Evolutionary conservation across 2,888 invertebrate species (phyloP).

Genomic region (Pristionchus fissidentatus): DNA sequence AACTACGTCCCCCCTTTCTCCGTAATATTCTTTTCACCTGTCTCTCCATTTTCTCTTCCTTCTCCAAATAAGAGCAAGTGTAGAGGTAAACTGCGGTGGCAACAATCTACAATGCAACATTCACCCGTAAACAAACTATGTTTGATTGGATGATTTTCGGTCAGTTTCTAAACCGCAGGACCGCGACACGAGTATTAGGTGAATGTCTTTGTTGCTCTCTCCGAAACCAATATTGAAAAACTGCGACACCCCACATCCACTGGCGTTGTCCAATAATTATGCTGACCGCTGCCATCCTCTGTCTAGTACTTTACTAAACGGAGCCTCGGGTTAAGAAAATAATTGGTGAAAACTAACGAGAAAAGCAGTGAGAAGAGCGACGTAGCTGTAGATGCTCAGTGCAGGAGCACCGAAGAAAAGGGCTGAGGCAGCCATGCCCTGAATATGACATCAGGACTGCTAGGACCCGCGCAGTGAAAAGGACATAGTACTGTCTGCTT

Average conservation of each 20-base stretch:
- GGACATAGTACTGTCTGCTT: neutral
- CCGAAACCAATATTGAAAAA: no score
- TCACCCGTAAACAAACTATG: no score
- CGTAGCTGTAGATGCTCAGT: neutral
- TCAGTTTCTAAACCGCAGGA: no score
- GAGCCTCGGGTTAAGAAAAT: neutral
- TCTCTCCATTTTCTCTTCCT: neutral
- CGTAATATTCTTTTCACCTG: no score
- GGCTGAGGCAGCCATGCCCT: conserved; percentile 8
- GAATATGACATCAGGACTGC: no score
- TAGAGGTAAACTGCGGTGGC: neutral
- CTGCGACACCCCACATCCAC: no score
- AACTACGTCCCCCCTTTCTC: neutral
- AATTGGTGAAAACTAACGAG: neutral
- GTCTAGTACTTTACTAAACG: neutral
- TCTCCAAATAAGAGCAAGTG: conserved; percentile 8
- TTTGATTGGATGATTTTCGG: no score
- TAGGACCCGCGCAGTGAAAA: neutral
- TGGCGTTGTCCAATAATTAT: no score
- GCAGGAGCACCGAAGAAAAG: conserved; percentile 8
- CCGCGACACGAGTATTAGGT: no score
- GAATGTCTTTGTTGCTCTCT: no score
- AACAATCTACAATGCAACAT: neutral
- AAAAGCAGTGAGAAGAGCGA: neutral
- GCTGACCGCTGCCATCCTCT: no score